Evolutionary conservation across 2,113 vertebrate species (phyloP), one percentile per base, ranked within the genome.

Genomic region (Atractosteus spatula): DNA sequence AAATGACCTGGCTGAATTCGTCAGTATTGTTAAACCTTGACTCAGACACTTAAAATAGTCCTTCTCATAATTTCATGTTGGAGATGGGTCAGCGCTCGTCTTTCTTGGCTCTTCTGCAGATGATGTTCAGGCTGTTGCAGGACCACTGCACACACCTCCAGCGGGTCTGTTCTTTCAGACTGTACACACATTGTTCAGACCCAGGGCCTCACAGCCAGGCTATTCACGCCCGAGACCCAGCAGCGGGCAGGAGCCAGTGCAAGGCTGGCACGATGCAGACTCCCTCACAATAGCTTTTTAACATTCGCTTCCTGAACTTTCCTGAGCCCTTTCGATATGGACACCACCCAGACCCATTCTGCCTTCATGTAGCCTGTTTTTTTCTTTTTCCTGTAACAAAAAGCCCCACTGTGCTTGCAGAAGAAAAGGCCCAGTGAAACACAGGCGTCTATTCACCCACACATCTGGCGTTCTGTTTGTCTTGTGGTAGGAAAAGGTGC

Each of bases 231-330:
- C 13, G 72, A 78, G 76, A 74, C 75, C 64, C 14, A 55, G 72
- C 73, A 73, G 54, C 45, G 74, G 67, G 66, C 74, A 77, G 67
- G 44, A 51, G 77, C 72, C 77, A 56, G 78, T 75, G 79, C 78
- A 80, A 75, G 83, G 73, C 83, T 87, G 87, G 88, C 83, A 89
- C 88, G 71, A 77, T 68, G 75, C 64, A 41, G 7, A 7, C 62
- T 41, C 3, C 2, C 6, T 65, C 8, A 65, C 62, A 65, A 41
- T 65, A 29, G n/a, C n/a, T 65, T 65, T 43, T 65, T 65, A 62
- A 62, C 17, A 62, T 16, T 62, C 59, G 41, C 5, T 42, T 16
- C 10, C 6, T 65, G 62, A 10, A 29, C 17, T 65, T 65, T 65
- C 41, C n/a, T 73, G 56, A 76, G 72, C 66, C 66, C 61, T 72